A percentile compares a stretch with the other conserved stretches of the same genome.
phyloP scores from a whole-genome alignment of 1,140 invertebrate genomes.

The Calephelis nemesis region DNA sequence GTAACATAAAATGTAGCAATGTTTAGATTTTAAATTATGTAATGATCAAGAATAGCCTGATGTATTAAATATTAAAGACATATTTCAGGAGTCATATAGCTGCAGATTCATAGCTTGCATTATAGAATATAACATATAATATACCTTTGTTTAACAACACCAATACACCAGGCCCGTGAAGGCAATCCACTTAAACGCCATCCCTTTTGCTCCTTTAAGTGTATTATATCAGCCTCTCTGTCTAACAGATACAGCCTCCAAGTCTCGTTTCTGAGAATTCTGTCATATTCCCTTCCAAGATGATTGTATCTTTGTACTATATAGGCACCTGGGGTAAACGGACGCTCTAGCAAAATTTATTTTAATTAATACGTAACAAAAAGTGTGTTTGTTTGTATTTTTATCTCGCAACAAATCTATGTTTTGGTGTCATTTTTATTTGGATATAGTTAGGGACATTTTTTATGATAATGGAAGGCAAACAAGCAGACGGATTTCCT shows the following conservation, averaged over 20 bases:
- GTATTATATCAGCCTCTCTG: slow-evolving; percentile 28
- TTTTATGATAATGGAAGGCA: too few relatives aligned
- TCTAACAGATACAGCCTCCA: slow-evolving; percentile 46
- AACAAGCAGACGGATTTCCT: too few relatives aligned
- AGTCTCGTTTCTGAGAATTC: slow-evolving; percentile 50
- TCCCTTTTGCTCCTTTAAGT: slow-evolving; percentile 33
- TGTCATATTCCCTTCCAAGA: slow-evolving; percentile 42
- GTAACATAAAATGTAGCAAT: too few relatives aligned
- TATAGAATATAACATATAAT: slow-evolving; percentile 16
- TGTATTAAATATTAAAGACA: too few relatives aligned
- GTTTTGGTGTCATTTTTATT: too few relatives aligned
- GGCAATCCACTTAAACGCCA: slow-evolving; percentile 51
- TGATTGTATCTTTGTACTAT: slow-evolving; percentile 38
- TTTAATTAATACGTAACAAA: too few relatives aligned
- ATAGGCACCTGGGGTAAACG: slow-evolving; percentile 7
- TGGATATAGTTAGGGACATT: too few relatives aligned
- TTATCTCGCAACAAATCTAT: too few relatives aligned
- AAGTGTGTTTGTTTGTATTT: too few relatives aligned
- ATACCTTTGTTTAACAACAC: slow-evolving; percentile 46
- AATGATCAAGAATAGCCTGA: too few relatives aligned
- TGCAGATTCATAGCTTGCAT: not conserved
- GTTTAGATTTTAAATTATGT: too few relatives aligned
- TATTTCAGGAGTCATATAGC: not conserved
- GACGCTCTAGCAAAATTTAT: not conserved
- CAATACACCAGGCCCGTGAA: slow-evolving; percentile 49